These are phyloP conservation scores for Ctenopoma kingsleyae DNA, from an alignment of 2,797 vertebrate genomes.

Conservation along the genomic window DNA sequence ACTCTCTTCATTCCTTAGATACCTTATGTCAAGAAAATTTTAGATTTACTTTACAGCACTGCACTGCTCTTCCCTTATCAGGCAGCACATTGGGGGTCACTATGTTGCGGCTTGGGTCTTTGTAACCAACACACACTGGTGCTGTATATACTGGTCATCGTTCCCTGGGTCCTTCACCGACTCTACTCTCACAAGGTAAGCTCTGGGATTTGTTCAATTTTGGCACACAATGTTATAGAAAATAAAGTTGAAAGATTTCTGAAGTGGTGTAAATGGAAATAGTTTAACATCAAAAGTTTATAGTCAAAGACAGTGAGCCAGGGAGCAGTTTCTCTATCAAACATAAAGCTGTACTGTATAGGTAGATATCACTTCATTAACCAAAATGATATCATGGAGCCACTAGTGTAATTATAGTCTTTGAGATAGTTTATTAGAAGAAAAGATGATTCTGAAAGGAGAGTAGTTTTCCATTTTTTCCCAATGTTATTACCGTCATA, in stretches of 20 bases:
- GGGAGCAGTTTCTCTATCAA: not conserved
- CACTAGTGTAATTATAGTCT: not conserved
- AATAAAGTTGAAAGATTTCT: constrained; percentile 1
- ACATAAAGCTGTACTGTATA: not conserved
- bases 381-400: too few relatives aligned
- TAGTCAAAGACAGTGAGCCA: not conserved
- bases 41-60: constrained; percentile 1
- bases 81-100: constrained; percentile 90
- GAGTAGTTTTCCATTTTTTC: not conserved
- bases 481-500: not conserved
- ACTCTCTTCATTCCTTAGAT: not conserved
- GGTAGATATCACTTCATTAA: not conserved
- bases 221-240: not conserved
- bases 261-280: not conserved
- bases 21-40: not conserved
- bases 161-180: constrained; percentile 90
- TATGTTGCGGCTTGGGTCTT: constrained; percentile 93
- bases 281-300: not conserved
- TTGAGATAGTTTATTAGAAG: not conserved
- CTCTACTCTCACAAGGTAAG: constrained; percentile 86
- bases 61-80: constrained; percentile 67
- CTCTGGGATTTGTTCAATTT: constrained; percentile 26
- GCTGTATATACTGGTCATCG: constrained; percentile 88
- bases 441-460: not conserved
- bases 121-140: constrained; percentile 97